phyloP scores from a whole-genome alignment of 1,140 invertebrate genomes.

The Drosophila lini region DNA sequence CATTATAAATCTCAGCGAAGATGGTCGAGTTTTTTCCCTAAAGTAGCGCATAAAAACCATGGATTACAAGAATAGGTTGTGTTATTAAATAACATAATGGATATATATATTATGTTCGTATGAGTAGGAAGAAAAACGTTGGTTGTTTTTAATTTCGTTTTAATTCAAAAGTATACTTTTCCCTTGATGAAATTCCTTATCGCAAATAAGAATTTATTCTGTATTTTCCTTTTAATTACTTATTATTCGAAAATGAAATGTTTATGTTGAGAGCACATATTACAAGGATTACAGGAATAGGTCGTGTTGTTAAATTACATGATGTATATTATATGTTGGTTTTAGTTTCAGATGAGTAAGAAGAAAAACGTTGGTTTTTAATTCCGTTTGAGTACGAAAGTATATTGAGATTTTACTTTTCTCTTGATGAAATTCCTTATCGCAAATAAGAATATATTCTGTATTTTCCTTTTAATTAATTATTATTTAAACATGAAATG shows the following conservation, averaged over 20 bases:
- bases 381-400: neutral
- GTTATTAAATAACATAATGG: neutral
- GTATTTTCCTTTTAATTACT: too few relatives aligned
- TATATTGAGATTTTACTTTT: neutral
- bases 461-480: too few relatives aligned
- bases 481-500: too few relatives aligned
- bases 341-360: neutral
- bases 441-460: too few relatives aligned
- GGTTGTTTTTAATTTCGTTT: neutral
- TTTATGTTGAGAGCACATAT: neutral
- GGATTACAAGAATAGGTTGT: neutral
- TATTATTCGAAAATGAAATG: too few relatives aligned
- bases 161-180: neutral
- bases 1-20: constrained; percentile 35
- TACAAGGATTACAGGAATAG: too few relatives aligned
- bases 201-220: too few relatives aligned
- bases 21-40: constrained; percentile 31
- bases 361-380: neutral
- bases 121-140: neutral
- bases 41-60: neutral
- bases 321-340: neutral
- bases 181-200: too few relatives aligned
- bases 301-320: neutral
- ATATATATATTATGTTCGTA: neutral
- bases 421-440: too few relatives aligned